Base-by-base conservation (phyloP, 2,797 vertebrate species). In the Pseudochaenichthys georgianus region DNA sequence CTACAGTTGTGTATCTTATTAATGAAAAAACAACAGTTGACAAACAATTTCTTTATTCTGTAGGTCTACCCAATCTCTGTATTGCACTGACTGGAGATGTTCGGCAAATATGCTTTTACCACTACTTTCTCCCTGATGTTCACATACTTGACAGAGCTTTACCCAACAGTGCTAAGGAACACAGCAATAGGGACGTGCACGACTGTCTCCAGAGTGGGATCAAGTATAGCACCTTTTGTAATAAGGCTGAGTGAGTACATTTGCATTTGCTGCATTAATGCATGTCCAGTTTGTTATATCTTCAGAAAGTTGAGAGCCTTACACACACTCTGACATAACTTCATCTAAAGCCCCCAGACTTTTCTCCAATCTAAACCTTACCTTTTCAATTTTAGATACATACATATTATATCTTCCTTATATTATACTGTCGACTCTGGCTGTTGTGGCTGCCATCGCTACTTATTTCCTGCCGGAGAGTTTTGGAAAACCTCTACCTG, bases 131-230 rank as follows among this genome's bases (percentile, higher is more conserved):
- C 95, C 15, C 93, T 97, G 88, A 95, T 96, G 77, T 97, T 96
- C 4, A 90, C 95, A 75, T 97, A 95, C 91, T 95, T 95, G 0
- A 92, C 95, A 3, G 97, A 98, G 89, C 92, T 98, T 21, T 97
- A 97, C 81, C 96, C 97, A 8, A 98, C 97, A 0, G 93, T 95
- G 8, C 93, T 97, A 73, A 95, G 97, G 38, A 97, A 96, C 91
- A 97, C 97, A 83, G 97, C 96, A 0, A 90, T 96, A 5, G 97
- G 96, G 3, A 91, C 93, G 1, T 95, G 94, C 77, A 95, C 92
- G 21, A 96, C 94, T 66, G 92, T 96, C 0, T 96, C 96, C 19
- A 94, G 96, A 13, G 51, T 96, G 41, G 96, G 96, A 81, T 95
- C 93, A 80, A 95, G 96, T 83, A 72, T 96, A 43, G 94, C 96